Percentiles rank a stretch among this genome's conserved stretches.
These are phyloP conservation scores for Cyprinodon variegatus DNA, from an alignment of 2,113 vertebrate genomes.

Conservation along the genomic window DNA sequence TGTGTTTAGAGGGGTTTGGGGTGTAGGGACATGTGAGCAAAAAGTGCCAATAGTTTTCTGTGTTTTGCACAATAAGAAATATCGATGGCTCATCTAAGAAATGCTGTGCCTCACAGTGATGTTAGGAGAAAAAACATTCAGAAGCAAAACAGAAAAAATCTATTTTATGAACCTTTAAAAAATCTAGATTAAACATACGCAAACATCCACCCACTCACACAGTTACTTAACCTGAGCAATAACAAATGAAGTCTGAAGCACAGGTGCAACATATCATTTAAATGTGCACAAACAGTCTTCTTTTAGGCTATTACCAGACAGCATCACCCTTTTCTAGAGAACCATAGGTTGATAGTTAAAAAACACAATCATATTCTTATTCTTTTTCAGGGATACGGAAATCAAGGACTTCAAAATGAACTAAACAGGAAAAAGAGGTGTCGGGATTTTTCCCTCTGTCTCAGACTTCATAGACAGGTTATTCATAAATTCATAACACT, in stretches of 20 bases:
- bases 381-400: slow-evolving; percentile 46
- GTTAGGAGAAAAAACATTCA: slow-evolving; percentile 21
- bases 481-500: slow-evolving; percentile 79
- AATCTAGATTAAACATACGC: slow-evolving; percentile 3
- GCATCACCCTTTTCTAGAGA: neutral
- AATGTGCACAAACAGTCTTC: slow-evolving; percentile 20
- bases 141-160: slow-evolving; percentile 35
- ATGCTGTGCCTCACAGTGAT: slow-evolving; percentile 12
- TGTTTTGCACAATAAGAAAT: neutral
- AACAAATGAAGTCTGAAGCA: slow-evolving; percentile 4
- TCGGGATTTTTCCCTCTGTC: slow-evolving; percentile 48
- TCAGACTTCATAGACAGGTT: slow-evolving; percentile 76
- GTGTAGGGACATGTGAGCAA: neutral
- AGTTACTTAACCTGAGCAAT: slow-evolving; percentile 1
- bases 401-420: slow-evolving; percentile 39
- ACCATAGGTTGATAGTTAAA: slow-evolving; percentile 13
- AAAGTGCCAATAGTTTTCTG: neutral
- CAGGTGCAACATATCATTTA: neutral
- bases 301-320: slow-evolving; percentile 8
- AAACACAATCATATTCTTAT: slow-evolving; percentile 24
- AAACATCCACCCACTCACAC: slow-evolving; percentile 3
- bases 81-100: neutral
- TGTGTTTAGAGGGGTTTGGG: too few species aligned
- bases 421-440: slow-evolving; percentile 22
- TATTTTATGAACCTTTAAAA: slow-evolving; percentile 39